These are phyloP conservation scores for Delichon dasypus DNA, from an alignment of 2,797 vertebrate species.

Conservation along the genomic window DNA sequence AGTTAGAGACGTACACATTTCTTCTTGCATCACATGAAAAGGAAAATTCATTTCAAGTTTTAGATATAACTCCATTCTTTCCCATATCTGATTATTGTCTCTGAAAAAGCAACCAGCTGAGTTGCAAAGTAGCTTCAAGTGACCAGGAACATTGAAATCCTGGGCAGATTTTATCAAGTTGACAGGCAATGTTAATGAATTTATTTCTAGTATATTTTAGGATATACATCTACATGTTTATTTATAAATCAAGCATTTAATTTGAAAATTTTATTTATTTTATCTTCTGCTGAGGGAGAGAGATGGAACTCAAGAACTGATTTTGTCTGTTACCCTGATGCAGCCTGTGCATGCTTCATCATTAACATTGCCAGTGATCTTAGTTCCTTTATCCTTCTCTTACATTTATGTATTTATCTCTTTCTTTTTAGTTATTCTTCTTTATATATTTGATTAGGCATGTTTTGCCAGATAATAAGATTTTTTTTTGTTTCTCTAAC, in stretches of 20 bases:
- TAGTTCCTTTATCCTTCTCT: not conserved
- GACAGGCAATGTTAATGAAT: not conserved
- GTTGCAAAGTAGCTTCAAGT: not conserved
- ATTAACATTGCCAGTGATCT: not conserved
- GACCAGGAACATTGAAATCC: not conserved
- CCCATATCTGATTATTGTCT: not conserved
- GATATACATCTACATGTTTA: not conserved
- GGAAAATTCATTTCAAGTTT: constrained; percentile 40
- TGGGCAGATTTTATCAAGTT: constrained; percentile 16
- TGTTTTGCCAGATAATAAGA: not conserved
- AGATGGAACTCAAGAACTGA: not conserved
- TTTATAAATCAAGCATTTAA: not conserved
- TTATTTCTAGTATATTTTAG: not conserved
- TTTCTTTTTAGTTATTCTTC: not conserved
- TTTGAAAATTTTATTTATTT: not conserved
- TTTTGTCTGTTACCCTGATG: not conserved
- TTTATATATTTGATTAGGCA: not conserved
- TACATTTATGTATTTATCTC: not conserved
- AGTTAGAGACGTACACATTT: constrained; percentile 7
- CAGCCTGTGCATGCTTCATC: not conserved
- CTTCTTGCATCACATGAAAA: constrained; percentile 45
- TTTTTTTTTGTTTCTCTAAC: not conserved
- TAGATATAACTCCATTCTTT: constrained; percentile 31
- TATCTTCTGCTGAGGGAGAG: not conserved
- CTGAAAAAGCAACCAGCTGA: not conserved